Conservation (phyloP, 2,113 vertebrate species). For the Leucopternis melanops region DNA sequence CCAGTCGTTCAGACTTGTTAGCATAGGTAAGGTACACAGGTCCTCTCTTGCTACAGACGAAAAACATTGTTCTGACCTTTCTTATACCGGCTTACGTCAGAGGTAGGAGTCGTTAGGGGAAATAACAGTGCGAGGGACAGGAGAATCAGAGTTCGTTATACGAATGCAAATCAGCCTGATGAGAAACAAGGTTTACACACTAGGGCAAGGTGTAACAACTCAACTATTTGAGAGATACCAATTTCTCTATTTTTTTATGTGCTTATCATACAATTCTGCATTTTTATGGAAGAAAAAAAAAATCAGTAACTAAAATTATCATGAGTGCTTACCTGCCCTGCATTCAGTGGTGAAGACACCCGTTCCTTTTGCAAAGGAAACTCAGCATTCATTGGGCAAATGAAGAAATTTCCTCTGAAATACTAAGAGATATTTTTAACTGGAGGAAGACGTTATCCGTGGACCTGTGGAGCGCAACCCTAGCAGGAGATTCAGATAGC, state of each 20-base stretch:
- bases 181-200: slow-evolving; percentile 16
- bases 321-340: accelerated
- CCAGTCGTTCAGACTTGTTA: background rate
- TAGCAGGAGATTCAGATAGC: background rate
- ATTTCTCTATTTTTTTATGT: background rate
- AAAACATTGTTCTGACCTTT: background rate
- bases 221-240: background rate
- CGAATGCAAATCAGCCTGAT: background rate
- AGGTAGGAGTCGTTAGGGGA: background rate
- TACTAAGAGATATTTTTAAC: background rate
- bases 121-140: background rate
- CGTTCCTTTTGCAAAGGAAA: background rate
- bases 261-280: accelerated
- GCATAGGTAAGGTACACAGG: background rate
- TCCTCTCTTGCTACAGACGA: background rate
- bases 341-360: background rate
- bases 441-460: accelerated
- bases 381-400: background rate
- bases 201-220: background rate
- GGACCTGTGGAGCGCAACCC: background rate
- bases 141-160: background rate
- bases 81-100: background rate
- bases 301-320: background rate
- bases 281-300: background rate
- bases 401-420: background rate